Conservation (phyloP, 2,113 vertebrate species). For the Chamaea fasciata region DNA sequence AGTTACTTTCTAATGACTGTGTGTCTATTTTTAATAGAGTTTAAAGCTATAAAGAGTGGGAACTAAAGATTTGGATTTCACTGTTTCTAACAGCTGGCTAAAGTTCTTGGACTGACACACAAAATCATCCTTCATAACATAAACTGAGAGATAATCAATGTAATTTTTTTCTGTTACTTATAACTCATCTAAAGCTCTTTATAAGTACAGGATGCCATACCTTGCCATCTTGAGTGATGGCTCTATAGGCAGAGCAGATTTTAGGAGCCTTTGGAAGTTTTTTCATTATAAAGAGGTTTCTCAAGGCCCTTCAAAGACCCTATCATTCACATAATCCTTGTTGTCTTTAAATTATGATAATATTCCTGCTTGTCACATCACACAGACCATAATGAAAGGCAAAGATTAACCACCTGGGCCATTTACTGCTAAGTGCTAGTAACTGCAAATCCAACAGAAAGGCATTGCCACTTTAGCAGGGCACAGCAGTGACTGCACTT, state of each 20-base stretch:
- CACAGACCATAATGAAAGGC: conserved; percentile 39
- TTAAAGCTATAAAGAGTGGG: not conserved
- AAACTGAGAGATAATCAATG: not conserved
- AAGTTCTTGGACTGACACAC: not conserved
- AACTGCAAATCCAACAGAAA: not conserved
- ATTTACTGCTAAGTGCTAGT: conserved; percentile 1
- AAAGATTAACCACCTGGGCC: conserved; percentile 42
- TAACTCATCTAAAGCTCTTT: not conserved
- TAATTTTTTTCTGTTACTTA: not conserved
- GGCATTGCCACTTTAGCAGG: not conserved
- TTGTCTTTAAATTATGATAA: conserved; percentile 47
- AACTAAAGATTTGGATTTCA: not conserved
- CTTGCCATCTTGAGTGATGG: not conserved
- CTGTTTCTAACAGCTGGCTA: not conserved
- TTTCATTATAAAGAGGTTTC: not conserved
- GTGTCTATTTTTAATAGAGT: not conserved
- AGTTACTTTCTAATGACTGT: not conserved
- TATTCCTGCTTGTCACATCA: conserved; percentile 47
- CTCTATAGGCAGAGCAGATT: not conserved
- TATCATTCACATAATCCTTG: conserved; percentile 41
- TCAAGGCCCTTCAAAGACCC: not conserved
- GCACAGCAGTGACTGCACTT: not conserved
- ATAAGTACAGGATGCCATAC: not conserved
- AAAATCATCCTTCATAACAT: not conserved
- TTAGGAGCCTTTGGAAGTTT: not conserved